Evolutionary conservation across 2,113 vertebrate genomes (phyloP).

Genomic region (Clarias batrachus): DNA sequence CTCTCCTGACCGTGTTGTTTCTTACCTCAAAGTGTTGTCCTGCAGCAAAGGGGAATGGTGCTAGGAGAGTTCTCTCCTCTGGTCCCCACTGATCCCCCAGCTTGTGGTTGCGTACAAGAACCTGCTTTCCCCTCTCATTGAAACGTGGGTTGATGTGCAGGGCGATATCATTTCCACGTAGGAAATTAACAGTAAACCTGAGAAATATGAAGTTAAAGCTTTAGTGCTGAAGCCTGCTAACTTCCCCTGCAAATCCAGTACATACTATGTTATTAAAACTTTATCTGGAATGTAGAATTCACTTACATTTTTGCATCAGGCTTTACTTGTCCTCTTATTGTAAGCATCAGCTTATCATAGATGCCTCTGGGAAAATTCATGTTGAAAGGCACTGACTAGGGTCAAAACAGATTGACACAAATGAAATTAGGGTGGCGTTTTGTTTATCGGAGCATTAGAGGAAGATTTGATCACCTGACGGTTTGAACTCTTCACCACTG

Average conservation of each 20-base stretch:
- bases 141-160: constrained; percentile 79
- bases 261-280: neutral
- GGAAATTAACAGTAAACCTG: constrained; percentile 78
- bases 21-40: constrained; percentile 77
- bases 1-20: neutral
- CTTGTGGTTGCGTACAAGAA: constrained; percentile 74
- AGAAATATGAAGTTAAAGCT: neutral
- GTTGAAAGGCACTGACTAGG: constrained; percentile 74
- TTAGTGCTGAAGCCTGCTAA: neutral
- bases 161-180: constrained; percentile 75
- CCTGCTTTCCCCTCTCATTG: constrained; percentile 68
- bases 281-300: neutral
- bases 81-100: constrained; percentile 71
- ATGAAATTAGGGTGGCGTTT: neutral
- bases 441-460: neutral
- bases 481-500: neutral
- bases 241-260: neutral
- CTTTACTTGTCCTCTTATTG: constrained; percentile 73
- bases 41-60: constrained; percentile 68
- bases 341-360: constrained; percentile 78
- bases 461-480: neutral
- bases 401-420: constrained; percentile 6
- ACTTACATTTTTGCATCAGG: constrained; percentile 74
- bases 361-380: constrained; percentile 71
- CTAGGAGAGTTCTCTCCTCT: constrained; percentile 72